Conservation (phyloP, 30 jellyfish, hydroid and myxozoan species). For the Euphysa ruthae region DNA sequence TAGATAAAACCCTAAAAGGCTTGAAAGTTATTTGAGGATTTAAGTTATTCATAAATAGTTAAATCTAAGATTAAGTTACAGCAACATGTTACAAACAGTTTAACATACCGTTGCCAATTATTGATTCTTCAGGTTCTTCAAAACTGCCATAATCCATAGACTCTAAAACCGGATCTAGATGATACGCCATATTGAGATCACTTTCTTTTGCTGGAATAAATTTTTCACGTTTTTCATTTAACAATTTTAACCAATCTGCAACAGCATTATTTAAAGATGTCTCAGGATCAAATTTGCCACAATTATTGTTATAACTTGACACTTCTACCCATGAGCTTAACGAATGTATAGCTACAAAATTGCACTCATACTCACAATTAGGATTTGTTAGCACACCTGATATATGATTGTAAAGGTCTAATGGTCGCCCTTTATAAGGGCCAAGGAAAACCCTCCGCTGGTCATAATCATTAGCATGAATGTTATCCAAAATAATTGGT, state of each 20-base stretch:
- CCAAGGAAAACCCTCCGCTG: slow-evolving; percentile 93
- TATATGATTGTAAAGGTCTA: slow-evolving; percentile 50
- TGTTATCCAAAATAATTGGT: slow-evolving; percentile 97
- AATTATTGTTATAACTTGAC: no score
- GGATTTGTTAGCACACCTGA: slow-evolving; percentile 90
- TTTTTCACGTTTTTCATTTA: slow-evolving; percentile 4
- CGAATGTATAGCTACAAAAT: slow-evolving; percentile 67
- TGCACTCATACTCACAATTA: slow-evolving; percentile 96
- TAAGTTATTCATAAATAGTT: no score
- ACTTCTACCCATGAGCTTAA: slow-evolving; percentile 74
- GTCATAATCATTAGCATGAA: slow-evolving; percentile 97
- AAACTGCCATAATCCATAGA: no score
- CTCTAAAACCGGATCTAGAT: no score
- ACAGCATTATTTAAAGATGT: slow-evolving; percentile 68
- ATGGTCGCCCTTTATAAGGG: slow-evolving; percentile 88
- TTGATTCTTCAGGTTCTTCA: no score
- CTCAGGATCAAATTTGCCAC: slow-evolving; percentile 55
- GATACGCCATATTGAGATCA: no score
- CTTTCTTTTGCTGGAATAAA: neutral
- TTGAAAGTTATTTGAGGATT: no score
- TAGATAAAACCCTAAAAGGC: no score
- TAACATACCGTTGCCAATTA: no score
- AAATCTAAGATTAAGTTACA: no score
- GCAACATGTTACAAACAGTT: no score
- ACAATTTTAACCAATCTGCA: slow-evolving; percentile 61